phyloP scores from a whole-genome alignment of 2,113 vertebrate genomes.

The Anhinga rufa region DNA sequence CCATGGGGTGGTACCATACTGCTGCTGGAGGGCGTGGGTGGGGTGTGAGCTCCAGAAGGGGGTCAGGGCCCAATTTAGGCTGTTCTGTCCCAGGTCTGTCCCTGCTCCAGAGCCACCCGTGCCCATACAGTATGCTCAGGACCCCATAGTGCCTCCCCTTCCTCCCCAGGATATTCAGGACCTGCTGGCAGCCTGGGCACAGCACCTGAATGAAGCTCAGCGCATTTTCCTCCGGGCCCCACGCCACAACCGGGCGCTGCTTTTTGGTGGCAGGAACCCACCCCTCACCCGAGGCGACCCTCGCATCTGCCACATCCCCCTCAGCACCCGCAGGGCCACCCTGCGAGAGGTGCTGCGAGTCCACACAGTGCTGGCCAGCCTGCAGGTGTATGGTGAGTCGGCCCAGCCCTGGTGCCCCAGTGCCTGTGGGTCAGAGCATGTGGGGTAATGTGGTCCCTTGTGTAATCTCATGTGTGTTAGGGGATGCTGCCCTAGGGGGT shows the following conservation, averaged over 20 bases:
- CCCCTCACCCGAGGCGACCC: conserved; percentile 77
- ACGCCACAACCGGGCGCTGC: conserved; percentile 77
- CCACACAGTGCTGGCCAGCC: conserved; percentile 75
- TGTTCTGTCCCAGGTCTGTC: not conserved
- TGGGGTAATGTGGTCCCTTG: rapidly evolving
- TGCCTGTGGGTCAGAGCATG: not conserved
- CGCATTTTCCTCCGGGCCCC: conserved; percentile 83
- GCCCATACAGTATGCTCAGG: not conserved
- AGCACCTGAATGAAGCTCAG: conserved; percentile 77
- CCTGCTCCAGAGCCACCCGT: not conserved
- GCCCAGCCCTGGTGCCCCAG: not conserved
- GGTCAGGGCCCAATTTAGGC: too few species aligned
- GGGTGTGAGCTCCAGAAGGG: not conserved
- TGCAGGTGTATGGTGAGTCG: conserved; percentile 84
- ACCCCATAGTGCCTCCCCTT: not conserved
- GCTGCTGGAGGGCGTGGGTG: not conserved
- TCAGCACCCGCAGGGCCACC: conserved; percentile 88
- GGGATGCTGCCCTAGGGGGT: too few species aligned
- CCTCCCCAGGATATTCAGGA: conserved; percentile 86
- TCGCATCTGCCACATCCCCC: conserved; percentile 81
- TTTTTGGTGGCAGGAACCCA: conserved; percentile 77
- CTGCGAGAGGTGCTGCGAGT: conserved; percentile 84
- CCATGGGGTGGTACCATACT: not conserved
- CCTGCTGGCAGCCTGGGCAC: conserved; percentile 82
- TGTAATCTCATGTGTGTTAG: not conserved